Evolutionary conservation across 2,113 vertebrate species (phyloP).

Genomic region (Grammomys surdaster): DNA sequence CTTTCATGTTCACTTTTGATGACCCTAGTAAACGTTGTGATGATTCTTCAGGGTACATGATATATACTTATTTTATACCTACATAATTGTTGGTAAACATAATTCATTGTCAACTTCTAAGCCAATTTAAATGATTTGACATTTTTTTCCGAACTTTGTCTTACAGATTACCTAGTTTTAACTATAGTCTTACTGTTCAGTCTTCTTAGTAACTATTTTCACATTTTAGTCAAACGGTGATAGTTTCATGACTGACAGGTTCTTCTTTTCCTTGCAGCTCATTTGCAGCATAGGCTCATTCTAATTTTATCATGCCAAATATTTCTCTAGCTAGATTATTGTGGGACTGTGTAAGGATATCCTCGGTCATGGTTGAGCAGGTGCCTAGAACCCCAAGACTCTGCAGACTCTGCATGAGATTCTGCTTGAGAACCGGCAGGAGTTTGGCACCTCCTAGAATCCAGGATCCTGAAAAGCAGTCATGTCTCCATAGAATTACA

Average conservation of each 20-base stretch:
- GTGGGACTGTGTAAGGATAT: too few relatives aligned
- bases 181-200: not conserved
- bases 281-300: not conserved
- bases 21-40: not conserved
- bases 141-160: not conserved
- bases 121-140: not conserved
- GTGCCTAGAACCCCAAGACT: too few relatives aligned
- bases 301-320: not conserved
- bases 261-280: not conserved
- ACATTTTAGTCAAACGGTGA: not conserved
- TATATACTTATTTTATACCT: not conserved
- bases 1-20: not conserved
- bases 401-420: too few relatives aligned
- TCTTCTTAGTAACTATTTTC: not conserved
- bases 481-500: too few relatives aligned
- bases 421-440: too few relatives aligned
- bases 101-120: not conserved
- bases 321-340: not conserved
- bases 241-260: not conserved
- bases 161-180: not conserved
- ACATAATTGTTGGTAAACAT: not conserved
- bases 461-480: too few relatives aligned
- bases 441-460: too few relatives aligned
- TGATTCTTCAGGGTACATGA: not conserved
- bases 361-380: too few relatives aligned